Evolutionary conservation across 2,888 invertebrate genomes (phyloP).

Genomic region (Watsonalla cultraria): DNA sequence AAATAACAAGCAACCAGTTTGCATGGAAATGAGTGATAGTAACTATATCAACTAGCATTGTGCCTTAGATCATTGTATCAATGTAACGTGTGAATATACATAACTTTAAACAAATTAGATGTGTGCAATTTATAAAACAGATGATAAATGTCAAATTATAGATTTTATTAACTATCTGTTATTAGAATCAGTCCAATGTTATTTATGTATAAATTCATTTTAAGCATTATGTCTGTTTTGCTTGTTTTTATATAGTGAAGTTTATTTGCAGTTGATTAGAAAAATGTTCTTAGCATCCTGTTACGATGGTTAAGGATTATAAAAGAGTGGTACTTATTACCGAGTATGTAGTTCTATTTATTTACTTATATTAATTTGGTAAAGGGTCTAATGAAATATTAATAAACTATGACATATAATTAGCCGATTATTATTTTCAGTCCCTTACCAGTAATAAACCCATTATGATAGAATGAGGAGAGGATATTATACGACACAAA

Average conservation of each 20-base stretch:
- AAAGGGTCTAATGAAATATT: constrained; percentile 78
- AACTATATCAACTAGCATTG: constrained; percentile 69
- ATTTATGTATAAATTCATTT: constrained; percentile 41
- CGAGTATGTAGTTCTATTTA: constrained; percentile 76
- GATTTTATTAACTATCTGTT: constrained; percentile 30
- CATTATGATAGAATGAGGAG: too few species aligned
- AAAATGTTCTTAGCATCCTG: constrained; percentile 47
- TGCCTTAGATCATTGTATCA: constrained; percentile 69
- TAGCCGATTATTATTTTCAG: constrained; percentile 6
- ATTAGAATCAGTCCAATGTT: constrained; percentile 32
- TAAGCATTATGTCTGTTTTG: constrained; percentile 68
- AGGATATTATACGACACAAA: too few species aligned
- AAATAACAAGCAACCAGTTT: constrained; percentile 60
- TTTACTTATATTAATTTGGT: constrained; percentile 78
- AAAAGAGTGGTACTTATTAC: constrained; percentile 71
- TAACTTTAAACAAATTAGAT: constrained; percentile 42
- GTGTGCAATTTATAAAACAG: constrained; percentile 54
- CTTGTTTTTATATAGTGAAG: constrained; percentile 61
- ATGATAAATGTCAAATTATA: constrained; percentile 31
- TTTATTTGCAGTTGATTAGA: constrained; percentile 65
- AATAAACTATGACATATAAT: constrained; percentile 68
- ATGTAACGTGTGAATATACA: constrained; percentile 39
- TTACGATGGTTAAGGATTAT: constrained; percentile 53
- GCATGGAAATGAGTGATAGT: constrained; percentile 54
- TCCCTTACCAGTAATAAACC: not conserved